Base-by-base conservation (phyloP, 2,888 invertebrate genomes). In the Nipponacmea schrenckii region DNA sequence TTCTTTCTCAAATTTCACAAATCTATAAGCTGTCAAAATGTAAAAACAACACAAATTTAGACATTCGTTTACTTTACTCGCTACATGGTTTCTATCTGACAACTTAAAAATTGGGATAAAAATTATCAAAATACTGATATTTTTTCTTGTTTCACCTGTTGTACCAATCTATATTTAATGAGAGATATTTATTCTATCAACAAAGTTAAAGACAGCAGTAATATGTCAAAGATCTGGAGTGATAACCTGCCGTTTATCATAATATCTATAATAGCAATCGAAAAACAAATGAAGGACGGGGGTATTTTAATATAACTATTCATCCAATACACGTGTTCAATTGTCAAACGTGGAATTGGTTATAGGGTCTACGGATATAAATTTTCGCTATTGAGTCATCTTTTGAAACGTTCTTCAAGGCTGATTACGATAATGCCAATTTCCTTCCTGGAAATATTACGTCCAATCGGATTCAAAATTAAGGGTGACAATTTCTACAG, bases 11-110 rank as follows among this genome's bases (percentile, higher is more conserved):
- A 39, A 39, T 39, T 39, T 39, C 39, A 56, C 24, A 56, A 56
- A 20, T 56, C 20, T 56, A 24, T 12, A 56, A 56, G 24, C 24
- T 56, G 56, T 14, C 56, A 56, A 12, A 24, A 10, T 56, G 56
- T 56, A 56, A 56, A 56, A 56, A 56, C 24, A 56, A 56, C 56
- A 56, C 10, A 56, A 2, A 24, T 56, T 56, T 12, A 20, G 24
- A 56, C 20, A 56, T 12, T 24, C 20, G 24, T 56, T 56, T 56
- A 56, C 56, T 56, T 56, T 56, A 2, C 20, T 24, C 56, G 56
- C 56, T 24, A 56, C 56, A 56, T 56, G 56, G 56, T 56, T 56
- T 56, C 56, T 24, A 56, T 56, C 24, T 56, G 56, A 56, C 56
- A 56, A 56, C 20, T 56, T 56, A 56, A 24, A 56, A 56, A 56